These are phyloP conservation scores for Drosophila tristis DNA, from an alignment of 1,140 invertebrate genomes.

Conservation along the genomic window DNA sequence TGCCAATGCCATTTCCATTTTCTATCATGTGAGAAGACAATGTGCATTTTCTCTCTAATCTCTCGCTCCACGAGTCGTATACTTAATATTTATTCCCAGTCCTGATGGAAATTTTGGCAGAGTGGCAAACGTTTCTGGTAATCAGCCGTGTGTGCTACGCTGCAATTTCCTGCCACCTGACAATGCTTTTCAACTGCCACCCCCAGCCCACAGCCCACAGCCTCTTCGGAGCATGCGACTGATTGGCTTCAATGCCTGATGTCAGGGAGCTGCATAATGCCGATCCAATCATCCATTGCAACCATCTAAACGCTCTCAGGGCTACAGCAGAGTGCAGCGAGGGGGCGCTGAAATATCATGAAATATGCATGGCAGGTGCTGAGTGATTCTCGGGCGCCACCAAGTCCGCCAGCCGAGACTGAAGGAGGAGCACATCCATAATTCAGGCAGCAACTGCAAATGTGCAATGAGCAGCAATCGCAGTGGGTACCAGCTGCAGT, in stretches of 20 bases:
- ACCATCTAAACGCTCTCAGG: constrained; percentile 2
- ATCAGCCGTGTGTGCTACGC: constrained; percentile 18
- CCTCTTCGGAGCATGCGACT: constrained; percentile 5
- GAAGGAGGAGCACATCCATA: constrained; percentile 16
- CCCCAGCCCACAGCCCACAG: no score
- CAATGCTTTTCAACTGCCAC: constrained; percentile 17
- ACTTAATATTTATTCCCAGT: constrained; percentile 32
- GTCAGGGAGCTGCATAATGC: constrained; percentile 38
- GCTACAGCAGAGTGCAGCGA: no score
- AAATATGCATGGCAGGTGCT: constrained; percentile 39
- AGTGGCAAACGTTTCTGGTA: constrained; percentile 25
- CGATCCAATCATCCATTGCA: constrained; percentile 34
- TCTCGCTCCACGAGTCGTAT: constrained; percentile 3
- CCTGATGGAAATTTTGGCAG: constrained; percentile 22
- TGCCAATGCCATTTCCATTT: constrained; percentile 15
- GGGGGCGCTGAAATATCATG: constrained; percentile 9
- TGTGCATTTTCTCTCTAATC: background rate
- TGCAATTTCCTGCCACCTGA: constrained; percentile 36
- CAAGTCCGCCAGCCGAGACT: constrained; percentile 9
- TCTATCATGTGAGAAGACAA: background rate
- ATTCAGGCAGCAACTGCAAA: constrained; percentile 18
- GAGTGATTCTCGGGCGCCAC: constrained; percentile 31
- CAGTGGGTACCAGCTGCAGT: background rate
- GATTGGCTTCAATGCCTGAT: constrained; percentile 39
- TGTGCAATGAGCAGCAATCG: background rate